These are phyloP conservation scores for Sebastes iracundus DNA, from an alignment of 2,797 vertebrate species.

Conservation along the genomic window DNA sequence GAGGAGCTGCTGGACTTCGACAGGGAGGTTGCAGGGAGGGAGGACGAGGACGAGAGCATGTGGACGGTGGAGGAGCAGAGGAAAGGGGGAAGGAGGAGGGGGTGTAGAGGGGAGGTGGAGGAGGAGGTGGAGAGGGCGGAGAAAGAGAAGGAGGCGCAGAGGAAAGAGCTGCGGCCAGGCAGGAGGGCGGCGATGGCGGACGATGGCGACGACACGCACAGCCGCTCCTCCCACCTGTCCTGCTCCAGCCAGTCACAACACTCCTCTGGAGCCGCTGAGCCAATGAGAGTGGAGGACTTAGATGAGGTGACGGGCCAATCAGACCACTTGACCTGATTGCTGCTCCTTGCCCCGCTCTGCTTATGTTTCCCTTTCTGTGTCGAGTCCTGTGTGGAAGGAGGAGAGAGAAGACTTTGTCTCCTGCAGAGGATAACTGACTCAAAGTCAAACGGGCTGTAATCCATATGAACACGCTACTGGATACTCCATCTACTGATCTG, in stretches of 20 bases:
- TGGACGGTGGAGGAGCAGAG: conserved; percentile 81
- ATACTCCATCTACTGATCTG: conserved; percentile 30
- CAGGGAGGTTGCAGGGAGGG: conserved; percentile 80
- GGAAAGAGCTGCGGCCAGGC: conserved; percentile 8
- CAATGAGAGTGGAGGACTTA: conserved; percentile 64
- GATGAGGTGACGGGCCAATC: conserved; percentile 60
- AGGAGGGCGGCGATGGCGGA: conserved; percentile 70
- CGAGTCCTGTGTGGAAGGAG: conserved; percentile 34
- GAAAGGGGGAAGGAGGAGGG: conserved; percentile 41
- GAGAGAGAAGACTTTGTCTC: conserved; percentile 7
- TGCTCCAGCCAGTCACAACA: conserved; percentile 82
- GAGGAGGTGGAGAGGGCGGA: conserved; percentile 26
- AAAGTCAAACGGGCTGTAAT: conserved; percentile 23
- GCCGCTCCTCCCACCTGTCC: conserved; percentile 75
- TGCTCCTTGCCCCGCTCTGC: conserved; percentile 14
- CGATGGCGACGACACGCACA: conserved; percentile 81
- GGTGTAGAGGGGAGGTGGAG: conserved; percentile 17
- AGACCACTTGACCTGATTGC: conserved; percentile 71
- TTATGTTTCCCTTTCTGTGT: conserved; percentile 44
- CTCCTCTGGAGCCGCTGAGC: conserved; percentile 69
- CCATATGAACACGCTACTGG: neutral
- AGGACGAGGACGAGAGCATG: conserved; percentile 85
- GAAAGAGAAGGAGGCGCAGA: conserved; percentile 50
- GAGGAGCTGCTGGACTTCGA: conserved; percentile 86
- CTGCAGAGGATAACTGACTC: conserved; percentile 7